Percentiles rank a stretch among this genome's conserved stretches.
These are phyloP conservation scores for honey bee (Apis mellifera) DNA, from an alignment of 1,140 invertebrate genomes.

Conservation along the genomic window Amel_HAv3.1 CM009945.2:6329501-6330000, in stretches of 20 bases:
- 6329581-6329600: background rate
- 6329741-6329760: slow-evolving; percentile 29
- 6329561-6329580: background rate
- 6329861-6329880: no score
- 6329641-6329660: background rate
- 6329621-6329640: no score
- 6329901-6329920: slow-evolving; percentile 6
- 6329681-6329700: background rate
- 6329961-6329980: slow-evolving; percentile 48
- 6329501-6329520: background rate
- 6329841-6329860: background rate
- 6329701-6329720: slow-evolving; percentile 1
- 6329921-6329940: slow-evolving; percentile 16
- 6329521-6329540: background rate
- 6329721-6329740: slow-evolving; percentile 17
- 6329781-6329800: no score
- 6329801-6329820: no score
- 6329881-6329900: no score
- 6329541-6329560: background rate
- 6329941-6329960: background rate
- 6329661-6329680: background rate
- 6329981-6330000: slow-evolving; percentile 55
- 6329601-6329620: no score
- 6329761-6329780: background rate
- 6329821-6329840: background rate